A percentile compares a stretch with the other conserved stretches of the same genome.
phyloP scores from a whole-genome alignment of 2,113 vertebrate genomes.

The Chitala chitala region DNA sequence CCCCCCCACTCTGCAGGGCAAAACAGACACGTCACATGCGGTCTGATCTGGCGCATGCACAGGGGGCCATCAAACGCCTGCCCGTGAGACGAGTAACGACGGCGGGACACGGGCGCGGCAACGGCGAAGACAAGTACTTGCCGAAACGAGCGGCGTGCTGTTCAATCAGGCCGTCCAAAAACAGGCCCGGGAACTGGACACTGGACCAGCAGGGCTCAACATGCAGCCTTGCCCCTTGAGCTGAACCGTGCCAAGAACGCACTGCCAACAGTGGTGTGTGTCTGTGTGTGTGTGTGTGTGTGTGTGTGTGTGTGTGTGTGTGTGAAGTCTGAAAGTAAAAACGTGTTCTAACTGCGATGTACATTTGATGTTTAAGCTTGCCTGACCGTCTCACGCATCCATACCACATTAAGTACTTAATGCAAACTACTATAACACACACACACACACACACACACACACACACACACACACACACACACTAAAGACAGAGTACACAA shows the following conservation, averaged over 20 bases:
- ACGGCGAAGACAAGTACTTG: background rate
- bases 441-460: background rate
- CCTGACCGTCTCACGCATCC: no score
- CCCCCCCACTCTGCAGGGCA: no score
- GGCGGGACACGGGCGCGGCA: no score
- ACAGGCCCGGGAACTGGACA: background rate
- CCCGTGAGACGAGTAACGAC: no score
- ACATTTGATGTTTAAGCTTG: no score
- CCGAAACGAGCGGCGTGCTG: background rate
- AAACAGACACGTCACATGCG: no score
- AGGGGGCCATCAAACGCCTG: no score
- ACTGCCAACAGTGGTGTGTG: no score
- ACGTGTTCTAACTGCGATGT: background rate
- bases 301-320: background rate
- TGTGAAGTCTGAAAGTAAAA: slow-evolving; percentile 10
- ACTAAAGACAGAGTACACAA: slow-evolving; percentile 18
- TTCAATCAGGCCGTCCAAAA: background rate
- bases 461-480: slow-evolving; percentile 5
- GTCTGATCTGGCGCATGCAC: no score
- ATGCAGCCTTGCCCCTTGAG: background rate
- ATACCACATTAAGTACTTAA: no score
- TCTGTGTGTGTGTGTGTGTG: background rate
- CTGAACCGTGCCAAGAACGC: background rate
- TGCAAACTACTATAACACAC: background rate
- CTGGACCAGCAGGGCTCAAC: background rate